Evolutionary conservation across 2,797 vertebrate genomes (phyloP).

Genomic region (Lepus oiostolus): DNA sequence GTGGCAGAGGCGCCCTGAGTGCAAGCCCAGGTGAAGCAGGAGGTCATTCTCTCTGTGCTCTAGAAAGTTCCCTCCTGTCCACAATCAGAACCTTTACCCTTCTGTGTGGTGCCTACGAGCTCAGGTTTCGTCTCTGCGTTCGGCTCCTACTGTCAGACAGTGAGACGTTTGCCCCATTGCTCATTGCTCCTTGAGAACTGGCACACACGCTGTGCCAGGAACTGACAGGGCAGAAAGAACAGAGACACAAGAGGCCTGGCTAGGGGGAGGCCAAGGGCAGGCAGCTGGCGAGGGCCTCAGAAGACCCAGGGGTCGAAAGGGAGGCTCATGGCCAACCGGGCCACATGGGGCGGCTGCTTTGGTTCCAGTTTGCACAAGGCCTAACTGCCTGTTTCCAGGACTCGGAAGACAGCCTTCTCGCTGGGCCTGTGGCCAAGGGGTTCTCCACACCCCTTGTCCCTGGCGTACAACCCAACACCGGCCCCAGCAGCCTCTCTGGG

Average conservation of each 20-base stretch:
- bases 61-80: not conserved
- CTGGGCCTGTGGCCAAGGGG: not conserved
- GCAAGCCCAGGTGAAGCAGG: not conserved
- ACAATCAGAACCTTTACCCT: not conserved
- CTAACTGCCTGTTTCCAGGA: not conserved
- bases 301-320: not conserved
- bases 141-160: not conserved
- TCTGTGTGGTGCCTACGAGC: not conserved
- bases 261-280: not conserved
- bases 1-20: not conserved
- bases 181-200: not conserved
- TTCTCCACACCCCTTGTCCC: not conserved
- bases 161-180: not conserved
- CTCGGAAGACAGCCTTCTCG: not conserved
- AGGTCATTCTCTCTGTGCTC: not conserved
- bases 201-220: not conserved
- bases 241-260: not conserved
- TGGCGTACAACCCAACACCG: rapidly evolving
- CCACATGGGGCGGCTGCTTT: not conserved
- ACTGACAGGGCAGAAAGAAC: not conserved
- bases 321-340: not conserved
- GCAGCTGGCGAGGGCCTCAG: not conserved
- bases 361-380: no score
- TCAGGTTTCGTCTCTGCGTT: not conserved
- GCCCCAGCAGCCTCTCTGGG: not conserved